Evolutionary conservation across 2,797 vertebrate genomes (phyloP).

Genomic region (Arctocebus calabarensis): DNA sequence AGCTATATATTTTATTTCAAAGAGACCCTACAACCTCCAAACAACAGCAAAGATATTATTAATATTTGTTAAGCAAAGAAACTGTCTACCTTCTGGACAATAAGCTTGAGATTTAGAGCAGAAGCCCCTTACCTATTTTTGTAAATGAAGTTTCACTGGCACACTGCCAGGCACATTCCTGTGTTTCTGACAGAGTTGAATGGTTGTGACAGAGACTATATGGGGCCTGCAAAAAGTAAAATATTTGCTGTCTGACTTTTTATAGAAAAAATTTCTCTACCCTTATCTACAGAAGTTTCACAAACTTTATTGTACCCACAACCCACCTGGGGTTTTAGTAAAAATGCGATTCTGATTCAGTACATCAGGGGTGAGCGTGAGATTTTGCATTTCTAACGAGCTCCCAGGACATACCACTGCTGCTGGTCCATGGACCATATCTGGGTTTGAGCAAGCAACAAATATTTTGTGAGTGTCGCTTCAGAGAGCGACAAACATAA

Average conservation of each 20-base stretch:
- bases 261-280: background rate
- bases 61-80: background rate
- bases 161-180: background rate
- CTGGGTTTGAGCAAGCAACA: background rate
- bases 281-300: background rate
- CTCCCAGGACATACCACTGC: background rate
- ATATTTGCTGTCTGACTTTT: background rate
- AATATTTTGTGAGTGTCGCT: background rate
- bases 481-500: background rate
- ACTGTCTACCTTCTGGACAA: background rate
- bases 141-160: constrained; percentile 55
- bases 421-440: background rate
- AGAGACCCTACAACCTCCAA: background rate
- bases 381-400: background rate
- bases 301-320: background rate
- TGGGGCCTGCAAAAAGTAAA: background rate
- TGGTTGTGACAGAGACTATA: background rate
- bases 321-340: background rate
- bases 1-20: background rate
- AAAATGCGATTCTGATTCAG: background rate
- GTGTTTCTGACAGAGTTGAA: background rate
- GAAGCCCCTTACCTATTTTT: background rate
- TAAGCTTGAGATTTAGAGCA: background rate
- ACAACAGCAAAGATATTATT: background rate
- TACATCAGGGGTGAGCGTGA: background rate